A percentile compares a stretch with the other conserved stretches of the same genome.
Conservation (phyloP, 2,888 invertebrate species). For the Mesorhabditis belari region DNA sequence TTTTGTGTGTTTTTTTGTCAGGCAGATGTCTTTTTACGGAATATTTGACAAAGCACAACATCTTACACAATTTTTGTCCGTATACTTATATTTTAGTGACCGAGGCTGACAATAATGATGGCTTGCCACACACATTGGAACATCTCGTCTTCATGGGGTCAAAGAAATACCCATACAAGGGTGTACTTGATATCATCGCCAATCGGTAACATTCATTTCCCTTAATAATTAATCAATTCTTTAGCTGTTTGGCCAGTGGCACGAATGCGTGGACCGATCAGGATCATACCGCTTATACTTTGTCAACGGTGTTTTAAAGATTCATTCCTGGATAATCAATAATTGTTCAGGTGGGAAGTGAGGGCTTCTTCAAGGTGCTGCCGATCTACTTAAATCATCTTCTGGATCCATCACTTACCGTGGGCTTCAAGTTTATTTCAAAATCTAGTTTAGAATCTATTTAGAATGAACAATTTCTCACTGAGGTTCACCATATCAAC, state of each 20-base stretch:
- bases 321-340: background rate
- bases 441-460: conserved; percentile 2
- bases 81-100: too few relatives aligned
- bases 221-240: background rate
- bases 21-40: background rate
- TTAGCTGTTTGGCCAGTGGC: conserved; percentile 65
- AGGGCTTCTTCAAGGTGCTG: conserved; percentile 78
- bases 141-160: conserved; percentile 85
- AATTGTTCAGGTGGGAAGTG: conserved; percentile 63
- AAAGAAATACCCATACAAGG: conserved; percentile 65
- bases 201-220: conserved; percentile 64
- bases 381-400: conserved; percentile 87
- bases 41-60: background rate
- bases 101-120: conserved; percentile 83
- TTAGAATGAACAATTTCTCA: conserved; percentile 73
- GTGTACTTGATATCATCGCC: conserved; percentile 70
- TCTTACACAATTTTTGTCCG: conserved; percentile 15
- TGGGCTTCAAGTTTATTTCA: conserved; percentile 32
- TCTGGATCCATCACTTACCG: conserved; percentile 72
- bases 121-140: conserved; percentile 83
- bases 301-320: conserved; percentile 65
- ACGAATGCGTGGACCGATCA: conserved; percentile 81
- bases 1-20: background rate
- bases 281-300: conserved; percentile 82
- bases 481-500: conserved; percentile 85